Base-by-base conservation (phyloP, 1,140 invertebrate genomes). In the Cherax quadricarinatus region DNA sequence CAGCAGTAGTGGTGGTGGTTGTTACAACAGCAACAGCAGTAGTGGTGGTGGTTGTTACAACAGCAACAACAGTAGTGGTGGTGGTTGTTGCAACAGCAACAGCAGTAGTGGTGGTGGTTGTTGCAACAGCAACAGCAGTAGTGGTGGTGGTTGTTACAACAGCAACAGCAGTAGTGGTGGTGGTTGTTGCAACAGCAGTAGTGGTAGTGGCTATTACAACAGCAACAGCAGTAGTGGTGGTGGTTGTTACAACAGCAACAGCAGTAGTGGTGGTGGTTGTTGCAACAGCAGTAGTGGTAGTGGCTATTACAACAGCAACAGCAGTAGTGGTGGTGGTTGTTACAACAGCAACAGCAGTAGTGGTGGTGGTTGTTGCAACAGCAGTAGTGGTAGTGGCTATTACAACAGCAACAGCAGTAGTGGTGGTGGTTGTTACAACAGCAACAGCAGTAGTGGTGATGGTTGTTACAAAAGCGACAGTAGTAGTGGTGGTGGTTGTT, bases 281-380 rank as follows among this genome's bases (percentile, higher is more conserved):
- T 70, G 66, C n/a, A n/a, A n/a, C n/a, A n/a, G n/a, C n/a, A n/a
- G n/a, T n/a, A n/a, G n/a, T n/a, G n/a, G n/a, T n/a, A n/a, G n/a
- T n/a, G n/a, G n/a, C n/a, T n/a, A n/a, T n/a, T 70, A n/a, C 66
- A 70, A n/a, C 66, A 70, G 66, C 66, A 70, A n/a, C 66, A 70
- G 66, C 30, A 41, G 30, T 41, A 41, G 30, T 41, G 30, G 30
- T 41, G 30, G 30, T 41, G 30, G 30, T 2, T 41, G 30, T n/a
- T 18, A n/a, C 66, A 70, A n/a, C 66, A 70, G 66, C 66, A 70
- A n/a, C 66, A 70, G 66, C n/a, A 3, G 66, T 70, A 3, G 66
- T 70, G n/a, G 66, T 70, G n/a, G 66, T 3, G 1, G 66, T 16
- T 70, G 3, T n/a, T n/a, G n/a, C 66, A 70, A n/a, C 66, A 70